Evolutionary conservation across 2,888 invertebrate species (phyloP).

Genomic region (Ecliptopera silaceata): DNA sequence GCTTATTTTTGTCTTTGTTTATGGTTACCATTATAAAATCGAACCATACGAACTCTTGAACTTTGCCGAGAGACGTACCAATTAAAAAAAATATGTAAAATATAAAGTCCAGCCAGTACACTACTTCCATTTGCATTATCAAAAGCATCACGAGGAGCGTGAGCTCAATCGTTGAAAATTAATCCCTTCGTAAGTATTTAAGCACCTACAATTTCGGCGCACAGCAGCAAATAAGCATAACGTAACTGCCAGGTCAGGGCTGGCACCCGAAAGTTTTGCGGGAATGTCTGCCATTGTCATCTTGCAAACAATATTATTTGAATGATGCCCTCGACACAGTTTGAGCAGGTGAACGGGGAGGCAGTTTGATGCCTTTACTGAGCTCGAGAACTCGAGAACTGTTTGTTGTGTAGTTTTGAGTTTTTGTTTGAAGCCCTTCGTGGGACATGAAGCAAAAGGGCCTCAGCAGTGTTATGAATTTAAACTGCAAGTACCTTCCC

Average conservation of each 20-base stretch:
- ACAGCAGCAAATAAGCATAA: conserved; percentile 38
- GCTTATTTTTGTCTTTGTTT: not conserved
- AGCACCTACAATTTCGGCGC: conserved; percentile 37
- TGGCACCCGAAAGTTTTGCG: conserved; percentile 42
- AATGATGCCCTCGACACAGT: conserved; percentile 49
- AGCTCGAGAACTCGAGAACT: conserved; percentile 47
- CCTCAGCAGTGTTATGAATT: not conserved
- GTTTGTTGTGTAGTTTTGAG: conserved; percentile 43
- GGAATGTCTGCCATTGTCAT: conserved; percentile 40
- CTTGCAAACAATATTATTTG: conserved; percentile 50
- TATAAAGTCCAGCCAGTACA: not conserved
- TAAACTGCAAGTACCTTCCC: not conserved
- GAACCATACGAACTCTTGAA: no score
- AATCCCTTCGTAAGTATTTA: conserved; percentile 34
- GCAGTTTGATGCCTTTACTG: conserved; percentile 46
- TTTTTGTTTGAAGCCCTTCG: conserved; percentile 35
- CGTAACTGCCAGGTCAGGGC: conserved; percentile 36
- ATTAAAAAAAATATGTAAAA: not conserved
- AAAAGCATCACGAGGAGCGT: not conserved
- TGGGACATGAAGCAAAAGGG: not conserved
- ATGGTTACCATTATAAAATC: not conserved
- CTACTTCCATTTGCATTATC: not conserved
- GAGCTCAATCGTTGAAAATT: conserved; percentile 11
- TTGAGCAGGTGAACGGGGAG: conserved; percentile 46
- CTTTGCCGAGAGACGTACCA: no score